Evolutionary conservation across 2,888 invertebrate genomes (phyloP), one percentile per base, ranked within the genome.

Genomic region (Tetramorium bicarinatum): DNA sequence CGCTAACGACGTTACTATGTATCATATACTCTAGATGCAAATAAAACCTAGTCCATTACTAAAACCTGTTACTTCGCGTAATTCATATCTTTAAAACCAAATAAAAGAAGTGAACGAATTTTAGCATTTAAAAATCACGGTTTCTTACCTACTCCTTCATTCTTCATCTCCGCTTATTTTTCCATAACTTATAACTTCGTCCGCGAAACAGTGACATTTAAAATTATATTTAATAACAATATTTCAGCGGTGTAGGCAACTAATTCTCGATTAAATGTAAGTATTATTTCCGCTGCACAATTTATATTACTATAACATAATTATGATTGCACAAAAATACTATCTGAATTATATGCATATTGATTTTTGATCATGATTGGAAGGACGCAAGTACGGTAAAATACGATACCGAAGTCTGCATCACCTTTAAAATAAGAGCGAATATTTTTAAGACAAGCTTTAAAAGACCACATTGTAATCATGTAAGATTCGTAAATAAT

Each of bases 31-130:
- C 91, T 89, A 89, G 90, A 92, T 92, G 92, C 89, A 91, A 93
- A 94, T 93, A 94, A 94, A 93, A 87, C 91, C 93, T 94, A 93
- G 93, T 93, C 93, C 92, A 92, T 91, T 91, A 91, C 82, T 89
- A 87, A 85, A 59, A 52, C 71, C 11, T 47, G 21, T 71, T 21
- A 44, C 13, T 11, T 21, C 34, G n/a, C 34, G 25, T 11, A 44
- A 79, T 34, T 71, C 34, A 34, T 44, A 38, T 25, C 49, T 64
- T 67, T 41, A 49, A 11, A 15, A 21, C 15, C n/a, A 9, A 64
- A 18, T 44, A 29, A 44, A 62, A 8, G 54, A 29, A 44, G 29
- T 29, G 25, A 72, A 56, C 25, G 11, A n/a, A 59, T n/a, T 41
- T 56, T 11, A 72, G 34, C 18, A n/a, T 3, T 11, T 38, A 34